phyloP scores from a whole-genome alignment of 2,888 invertebrate genomes.

The Oscheius onirici region DNA sequence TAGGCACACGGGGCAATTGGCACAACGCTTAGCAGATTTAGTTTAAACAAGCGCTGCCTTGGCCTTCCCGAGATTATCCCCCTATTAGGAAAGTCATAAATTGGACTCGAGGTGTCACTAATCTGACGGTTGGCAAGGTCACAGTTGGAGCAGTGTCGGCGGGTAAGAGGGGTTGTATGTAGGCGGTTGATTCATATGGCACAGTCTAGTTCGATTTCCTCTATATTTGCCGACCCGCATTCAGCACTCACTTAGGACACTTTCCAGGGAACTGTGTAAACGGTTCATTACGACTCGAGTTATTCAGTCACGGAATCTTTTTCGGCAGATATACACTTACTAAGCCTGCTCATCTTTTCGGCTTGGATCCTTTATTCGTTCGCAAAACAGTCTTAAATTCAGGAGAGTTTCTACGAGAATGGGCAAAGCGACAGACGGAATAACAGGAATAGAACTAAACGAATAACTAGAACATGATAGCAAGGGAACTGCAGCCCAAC shows the following conservation, averaged over 20 bases:
- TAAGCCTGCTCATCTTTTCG: too few species aligned
- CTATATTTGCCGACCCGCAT: constrained; percentile 26
- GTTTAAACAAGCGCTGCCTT: not conserved
- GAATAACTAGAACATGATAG: too few species aligned
- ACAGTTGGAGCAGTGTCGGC: not conserved
- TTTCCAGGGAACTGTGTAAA: not conserved
- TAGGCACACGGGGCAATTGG: constrained; percentile 6
- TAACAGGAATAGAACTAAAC: too few species aligned
- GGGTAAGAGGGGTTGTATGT: not conserved
- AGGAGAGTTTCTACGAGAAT: too few species aligned
- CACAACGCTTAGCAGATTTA: constrained; percentile 2
- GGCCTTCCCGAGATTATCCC: constrained; percentile 3
- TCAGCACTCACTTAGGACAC: constrained; percentile 19
- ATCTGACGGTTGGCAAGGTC: not conserved
- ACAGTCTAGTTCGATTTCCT: constrained; percentile 21
- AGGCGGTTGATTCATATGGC: constrained; percentile 24
- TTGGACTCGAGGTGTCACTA: not conserved
- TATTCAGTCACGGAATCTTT: too few species aligned
- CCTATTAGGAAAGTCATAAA: constrained; percentile 1
- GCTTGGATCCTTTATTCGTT: too few species aligned
- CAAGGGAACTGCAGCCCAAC: too few species aligned
- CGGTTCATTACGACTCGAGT: too few species aligned
- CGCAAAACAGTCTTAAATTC: too few species aligned
- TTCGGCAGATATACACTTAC: too few species aligned
- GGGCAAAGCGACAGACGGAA: too few species aligned